Base-by-base conservation (phyloP, 1,140 invertebrate genomes). In the Halyomorpha halys region DNA sequence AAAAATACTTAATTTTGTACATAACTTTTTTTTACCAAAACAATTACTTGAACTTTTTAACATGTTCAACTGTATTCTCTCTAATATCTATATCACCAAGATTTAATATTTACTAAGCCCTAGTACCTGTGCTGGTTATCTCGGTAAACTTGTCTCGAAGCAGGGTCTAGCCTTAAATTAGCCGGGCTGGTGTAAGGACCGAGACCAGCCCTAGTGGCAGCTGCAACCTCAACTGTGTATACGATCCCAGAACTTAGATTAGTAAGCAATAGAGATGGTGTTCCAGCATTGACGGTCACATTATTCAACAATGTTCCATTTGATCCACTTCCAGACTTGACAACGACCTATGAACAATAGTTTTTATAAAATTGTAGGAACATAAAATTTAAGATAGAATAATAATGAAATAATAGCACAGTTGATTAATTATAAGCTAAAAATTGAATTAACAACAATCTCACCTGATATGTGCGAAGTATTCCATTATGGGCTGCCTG, bases 181-280 rank as follows among this genome's bases (percentile, higher is more conserved):
- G 83, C 82, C 61, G 85, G 80, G 63, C 81, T 74, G 67, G 83
- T 87, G 71, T 81, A 87, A 60, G 86, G 86, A 15, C 87, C 87
- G 6, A 82, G 72, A n/a, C 88, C 88, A 62, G 82, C 81, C 53
- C 81, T 78, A 8, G 86, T 93, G 62, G 81, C 81, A 4, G 89
- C 89, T 25, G 86, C 86, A 13, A 86, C 80, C 68, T 79, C 77
- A 16, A 89, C 79, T 34, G 77, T 82, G 74, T 89, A 90, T 14
- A 79, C 78, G 53, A 81, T 74, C 63, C 83, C 83, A 14, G 80
- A 75, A 19, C 80, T 80, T 25, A 89, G 74, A 74, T 85, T 86
- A 39, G 78, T 79, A 34, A 86, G 69, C 16, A 83, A 72, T 18
- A 84, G 71, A 0, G 79, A 73, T 13, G 72, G 76, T 1, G 79